Evolutionary conservation across 2,113 vertebrate genomes (phyloP).

Genomic region (Vanacampus margaritifer): DNA sequence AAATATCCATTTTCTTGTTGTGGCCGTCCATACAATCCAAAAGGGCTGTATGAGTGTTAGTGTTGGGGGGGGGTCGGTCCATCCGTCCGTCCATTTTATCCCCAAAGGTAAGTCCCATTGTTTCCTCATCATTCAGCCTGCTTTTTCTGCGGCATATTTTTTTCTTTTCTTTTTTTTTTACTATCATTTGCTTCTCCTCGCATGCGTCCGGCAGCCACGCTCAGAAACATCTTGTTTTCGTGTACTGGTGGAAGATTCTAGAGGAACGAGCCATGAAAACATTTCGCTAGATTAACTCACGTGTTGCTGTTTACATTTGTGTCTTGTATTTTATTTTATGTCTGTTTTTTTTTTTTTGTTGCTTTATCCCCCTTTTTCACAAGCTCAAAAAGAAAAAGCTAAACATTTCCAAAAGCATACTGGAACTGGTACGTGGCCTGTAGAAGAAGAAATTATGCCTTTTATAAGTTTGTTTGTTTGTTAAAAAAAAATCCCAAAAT

Average conservation of each 20-base stretch:
- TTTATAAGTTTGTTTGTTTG: background rate
- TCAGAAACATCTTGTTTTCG: conserved; percentile 75
- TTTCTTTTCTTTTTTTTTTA: conserved; percentile 1
- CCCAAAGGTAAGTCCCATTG: conserved; percentile 60
- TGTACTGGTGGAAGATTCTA: conserved; percentile 62
- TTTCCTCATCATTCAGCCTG: conserved; percentile 25
- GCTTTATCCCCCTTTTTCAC: background rate
- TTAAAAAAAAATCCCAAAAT: too few relatives aligned
- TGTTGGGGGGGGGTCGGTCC: too few relatives aligned
- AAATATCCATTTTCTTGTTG: background rate
- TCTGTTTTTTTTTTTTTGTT: conserved; percentile 28
- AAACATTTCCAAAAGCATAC: conserved; percentile 17
- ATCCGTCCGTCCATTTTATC: background rate
- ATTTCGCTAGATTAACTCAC: conserved; percentile 40
- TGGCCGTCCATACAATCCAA: conserved; percentile 43
- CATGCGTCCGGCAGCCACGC: conserved; percentile 69
- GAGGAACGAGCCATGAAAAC: conserved; percentile 18
- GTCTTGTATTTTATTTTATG: conserved; percentile 18
- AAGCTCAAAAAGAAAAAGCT: conserved; percentile 33
- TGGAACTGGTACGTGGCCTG: background rate
- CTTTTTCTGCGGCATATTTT: background rate
- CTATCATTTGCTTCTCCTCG: conserved; percentile 19
- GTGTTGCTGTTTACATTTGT: conserved; percentile 40
- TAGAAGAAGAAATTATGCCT: conserved; percentile 9
- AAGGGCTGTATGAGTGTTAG: conserved; percentile 57